Conservation (phyloP, 2,797 vertebrate genomes). For the Holocentrus rufus region DNA sequence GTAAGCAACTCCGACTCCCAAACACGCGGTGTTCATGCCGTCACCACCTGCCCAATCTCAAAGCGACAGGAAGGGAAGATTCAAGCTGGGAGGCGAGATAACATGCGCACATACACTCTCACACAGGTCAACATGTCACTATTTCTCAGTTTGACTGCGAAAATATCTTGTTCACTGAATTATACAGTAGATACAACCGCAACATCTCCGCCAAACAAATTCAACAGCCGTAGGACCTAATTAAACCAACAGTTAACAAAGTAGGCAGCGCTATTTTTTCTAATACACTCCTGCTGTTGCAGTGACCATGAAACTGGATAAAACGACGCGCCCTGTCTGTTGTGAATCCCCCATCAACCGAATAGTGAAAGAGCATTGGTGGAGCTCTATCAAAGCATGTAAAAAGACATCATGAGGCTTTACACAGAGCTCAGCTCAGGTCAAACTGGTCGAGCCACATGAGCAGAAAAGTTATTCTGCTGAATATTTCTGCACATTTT, state of each 20-base stretch:
- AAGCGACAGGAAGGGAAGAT: constrained; percentile 38
- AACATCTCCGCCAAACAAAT: constrained; percentile 16
- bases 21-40: constrained; percentile 20
- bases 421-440: constrained; percentile 21
- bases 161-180: constrained; percentile 26
- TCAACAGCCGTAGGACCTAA: constrained; percentile 11
- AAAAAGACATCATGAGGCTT: constrained; percentile 25
- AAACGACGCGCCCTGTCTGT: constrained; percentile 13
- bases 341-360: constrained; percentile 30
- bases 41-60: constrained; percentile 57
- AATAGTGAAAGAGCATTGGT: constrained; percentile 7
- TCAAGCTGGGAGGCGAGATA: constrained; percentile 59
- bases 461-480: constrained; percentile 24
- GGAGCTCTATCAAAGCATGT: constrained; percentile 25
- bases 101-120: neutral
- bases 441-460: constrained; percentile 19
- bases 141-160: constrained; percentile 1
- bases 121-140: constrained; percentile 31
- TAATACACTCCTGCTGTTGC: constrained; percentile 12
- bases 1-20: constrained; percentile 52
- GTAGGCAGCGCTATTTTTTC: neutral
- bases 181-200: neutral
- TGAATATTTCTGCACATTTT: constrained; percentile 7
- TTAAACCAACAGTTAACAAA: constrained; percentile 17
- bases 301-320: constrained; percentile 25